Conservation (phyloP, 2,113 vertebrate species). For the Hippocampus guttulatus region DNA sequence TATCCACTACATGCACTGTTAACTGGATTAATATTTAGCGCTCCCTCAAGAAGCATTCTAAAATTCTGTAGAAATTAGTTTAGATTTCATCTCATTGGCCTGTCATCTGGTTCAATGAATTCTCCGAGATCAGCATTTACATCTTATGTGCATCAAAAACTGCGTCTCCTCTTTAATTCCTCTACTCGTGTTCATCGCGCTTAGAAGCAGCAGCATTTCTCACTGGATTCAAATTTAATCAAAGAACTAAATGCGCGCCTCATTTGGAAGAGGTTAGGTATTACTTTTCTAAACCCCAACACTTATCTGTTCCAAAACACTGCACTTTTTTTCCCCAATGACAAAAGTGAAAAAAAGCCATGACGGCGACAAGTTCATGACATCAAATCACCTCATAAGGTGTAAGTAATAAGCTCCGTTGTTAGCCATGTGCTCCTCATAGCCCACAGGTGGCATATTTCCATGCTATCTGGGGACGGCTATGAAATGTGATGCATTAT, state of each 20-base stretch:
- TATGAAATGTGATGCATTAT: neutral
- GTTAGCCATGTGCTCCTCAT: neutral
- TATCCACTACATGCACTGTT: neutral
- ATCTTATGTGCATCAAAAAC: neutral
- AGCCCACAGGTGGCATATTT: neutral
- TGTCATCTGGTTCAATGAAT: neutral
- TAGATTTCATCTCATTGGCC: neutral
- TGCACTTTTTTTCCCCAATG: neutral
- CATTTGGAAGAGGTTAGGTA: neutral
- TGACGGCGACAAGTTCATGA: neutral
- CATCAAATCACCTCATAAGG: neutral
- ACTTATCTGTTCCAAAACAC: neutral
- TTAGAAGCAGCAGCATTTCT: neutral
- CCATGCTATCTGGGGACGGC: neutral
- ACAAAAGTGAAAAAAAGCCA: neutral
- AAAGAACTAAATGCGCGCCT: neutral
- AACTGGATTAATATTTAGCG: neutral
- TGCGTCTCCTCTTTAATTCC: neutral
- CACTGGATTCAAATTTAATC: neutral
- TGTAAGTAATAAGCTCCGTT: neutral
- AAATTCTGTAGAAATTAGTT: neutral
- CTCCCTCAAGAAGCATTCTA: neutral
- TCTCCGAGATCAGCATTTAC: neutral
- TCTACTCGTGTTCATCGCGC: neutral
- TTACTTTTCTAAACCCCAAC: neutral